These are phyloP conservation scores for Neuroscelio doddi DNA, from an alignment of 2,888 invertebrate genomes.

Conservation along the genomic window DNA sequence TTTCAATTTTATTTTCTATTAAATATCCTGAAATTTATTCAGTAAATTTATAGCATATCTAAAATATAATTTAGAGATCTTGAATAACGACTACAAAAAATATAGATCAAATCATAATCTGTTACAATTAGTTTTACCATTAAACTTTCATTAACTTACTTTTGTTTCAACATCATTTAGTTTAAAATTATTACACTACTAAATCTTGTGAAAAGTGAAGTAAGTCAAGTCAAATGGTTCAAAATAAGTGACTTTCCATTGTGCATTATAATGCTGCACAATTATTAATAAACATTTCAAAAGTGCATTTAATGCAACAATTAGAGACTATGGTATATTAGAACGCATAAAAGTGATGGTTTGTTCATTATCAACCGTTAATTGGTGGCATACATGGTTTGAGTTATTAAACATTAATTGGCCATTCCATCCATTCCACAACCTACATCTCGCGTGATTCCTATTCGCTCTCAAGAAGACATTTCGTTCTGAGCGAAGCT, in stretches of 20 bases:
- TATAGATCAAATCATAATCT: too few species aligned
- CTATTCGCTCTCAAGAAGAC: constrained; percentile 22
- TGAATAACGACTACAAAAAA: too few species aligned
- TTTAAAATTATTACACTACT: neutral
- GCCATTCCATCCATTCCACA: constrained; percentile 10
- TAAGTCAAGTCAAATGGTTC: constrained; percentile 4
- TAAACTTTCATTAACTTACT: neutral
- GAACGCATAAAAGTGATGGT: neutral
- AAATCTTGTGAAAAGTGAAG: constrained; percentile 5
- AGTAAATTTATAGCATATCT: too few species aligned
- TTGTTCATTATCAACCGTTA: constrained; percentile 6
- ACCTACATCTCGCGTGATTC: constrained; percentile 3
- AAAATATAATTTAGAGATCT: too few species aligned
- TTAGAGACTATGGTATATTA: constrained; percentile 1
- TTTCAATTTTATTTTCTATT: too few species aligned
- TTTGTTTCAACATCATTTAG: neutral
- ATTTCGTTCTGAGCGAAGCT: too few species aligned
- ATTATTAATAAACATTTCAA: constrained; percentile 5
- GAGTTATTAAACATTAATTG: constrained; percentile 22
- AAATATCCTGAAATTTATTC: too few species aligned
- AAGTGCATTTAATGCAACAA: constrained; percentile 3
- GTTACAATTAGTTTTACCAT: too few species aligned
- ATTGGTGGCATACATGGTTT: constrained; percentile 3
- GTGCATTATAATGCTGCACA: neutral
- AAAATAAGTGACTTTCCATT: constrained; percentile 9